A percentile compares a stretch with the other conserved stretches of the same genome.
These are phyloP conservation scores for Threskiornis aethiopicus DNA, from an alignment of 2,797 vertebrate species.

Conservation along the genomic window DNA sequence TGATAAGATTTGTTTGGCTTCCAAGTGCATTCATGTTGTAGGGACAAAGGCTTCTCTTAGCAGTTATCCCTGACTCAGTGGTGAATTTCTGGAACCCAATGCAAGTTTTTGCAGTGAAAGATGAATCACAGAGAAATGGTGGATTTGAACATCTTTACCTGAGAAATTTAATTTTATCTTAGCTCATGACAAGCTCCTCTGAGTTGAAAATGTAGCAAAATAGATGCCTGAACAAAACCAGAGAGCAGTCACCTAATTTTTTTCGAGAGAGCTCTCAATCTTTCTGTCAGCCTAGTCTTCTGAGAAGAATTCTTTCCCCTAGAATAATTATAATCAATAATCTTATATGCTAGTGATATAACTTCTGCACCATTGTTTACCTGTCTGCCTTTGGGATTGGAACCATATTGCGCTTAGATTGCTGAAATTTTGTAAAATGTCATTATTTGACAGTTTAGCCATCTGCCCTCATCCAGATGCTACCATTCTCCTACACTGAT, in stretches of 20 bases:
- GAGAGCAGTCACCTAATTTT: background rate
- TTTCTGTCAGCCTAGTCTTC: constrained; percentile 55
- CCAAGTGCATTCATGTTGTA: background rate
- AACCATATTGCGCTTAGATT: constrained; percentile 58
- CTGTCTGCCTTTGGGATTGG: constrained; percentile 62
- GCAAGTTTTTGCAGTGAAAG: background rate
- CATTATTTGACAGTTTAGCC: constrained; percentile 72
- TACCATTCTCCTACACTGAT: constrained; percentile 50
- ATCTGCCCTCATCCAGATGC: constrained; percentile 72
- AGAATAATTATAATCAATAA: constrained; percentile 71
- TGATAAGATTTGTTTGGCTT: background rate
- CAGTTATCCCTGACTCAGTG: background rate
- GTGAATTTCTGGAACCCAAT: background rate
- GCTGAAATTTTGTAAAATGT: constrained; percentile 67
- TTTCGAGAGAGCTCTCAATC: constrained; percentile 41
- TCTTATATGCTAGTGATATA: constrained; percentile 32
- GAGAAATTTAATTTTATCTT: background rate
- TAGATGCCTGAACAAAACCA: background rate
- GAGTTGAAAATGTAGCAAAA: background rate
- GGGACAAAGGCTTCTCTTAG: background rate
- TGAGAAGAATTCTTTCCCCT: constrained; percentile 41
- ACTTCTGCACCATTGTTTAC: constrained; percentile 60
- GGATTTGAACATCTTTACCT: background rate
- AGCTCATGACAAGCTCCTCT: background rate
- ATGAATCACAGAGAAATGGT: background rate